Evolutionary conservation across 2,888 invertebrate species (phyloP).

Genomic region (Gasteruption jaculator): DNA sequence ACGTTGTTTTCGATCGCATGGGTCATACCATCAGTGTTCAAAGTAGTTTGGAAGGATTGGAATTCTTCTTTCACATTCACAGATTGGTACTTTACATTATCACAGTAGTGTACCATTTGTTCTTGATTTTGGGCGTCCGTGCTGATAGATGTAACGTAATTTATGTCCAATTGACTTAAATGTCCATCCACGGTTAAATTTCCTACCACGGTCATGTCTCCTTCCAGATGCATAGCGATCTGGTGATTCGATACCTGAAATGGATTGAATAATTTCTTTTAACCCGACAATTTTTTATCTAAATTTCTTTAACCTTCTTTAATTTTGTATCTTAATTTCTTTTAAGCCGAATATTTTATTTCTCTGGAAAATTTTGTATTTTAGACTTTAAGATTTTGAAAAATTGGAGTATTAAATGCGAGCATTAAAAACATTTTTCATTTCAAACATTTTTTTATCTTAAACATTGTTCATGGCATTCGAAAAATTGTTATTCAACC

Average conservation of each 20-base stretch:
- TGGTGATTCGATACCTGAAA: conserved; percentile 44
- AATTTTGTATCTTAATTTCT: too few relatives aligned
- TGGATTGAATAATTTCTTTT: background rate
- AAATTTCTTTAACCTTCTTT: too few relatives aligned
- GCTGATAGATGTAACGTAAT: conserved; percentile 44
- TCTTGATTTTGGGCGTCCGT: conserved; percentile 34
- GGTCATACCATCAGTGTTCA: conserved; percentile 28
- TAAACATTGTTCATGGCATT: too few relatives aligned
- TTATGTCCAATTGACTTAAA: conserved; percentile 43
- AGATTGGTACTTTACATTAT: conserved; percentile 38
- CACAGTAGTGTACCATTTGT: conserved; percentile 41
- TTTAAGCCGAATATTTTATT: too few relatives aligned
- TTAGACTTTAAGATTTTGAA: too few relatives aligned
- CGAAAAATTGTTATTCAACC: too few relatives aligned
- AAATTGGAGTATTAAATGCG: too few relatives aligned
- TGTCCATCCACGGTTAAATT: conserved; percentile 39
- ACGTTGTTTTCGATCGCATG: conserved; percentile 35
- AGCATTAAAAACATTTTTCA: too few relatives aligned
- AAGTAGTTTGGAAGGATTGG: conserved; percentile 34
- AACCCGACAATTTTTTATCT: too few relatives aligned
- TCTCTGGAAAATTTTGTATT: too few relatives aligned
- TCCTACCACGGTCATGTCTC: conserved; percentile 43
- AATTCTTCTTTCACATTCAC: conserved; percentile 37
- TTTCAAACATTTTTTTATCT: too few relatives aligned
- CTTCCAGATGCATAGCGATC: conserved; percentile 44